A percentile compares a stretch with the other conserved stretches of the same genome.
These are phyloP conservation scores for Eilema griseolum DNA, from an alignment of 2,888 invertebrate species.

Conservation along the genomic window DNA sequence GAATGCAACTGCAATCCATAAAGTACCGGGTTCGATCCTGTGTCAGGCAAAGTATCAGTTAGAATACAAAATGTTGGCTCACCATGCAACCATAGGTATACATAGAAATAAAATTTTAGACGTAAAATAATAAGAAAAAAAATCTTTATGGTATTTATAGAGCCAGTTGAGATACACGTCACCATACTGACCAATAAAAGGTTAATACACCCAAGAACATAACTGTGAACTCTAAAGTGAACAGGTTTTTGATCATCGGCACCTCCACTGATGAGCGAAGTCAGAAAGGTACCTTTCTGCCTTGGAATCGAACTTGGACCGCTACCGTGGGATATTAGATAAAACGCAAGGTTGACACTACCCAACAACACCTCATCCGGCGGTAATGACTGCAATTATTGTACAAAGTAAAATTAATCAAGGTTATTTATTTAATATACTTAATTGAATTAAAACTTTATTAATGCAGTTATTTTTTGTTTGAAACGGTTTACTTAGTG, in stretches of 20 bases:
- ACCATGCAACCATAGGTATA: no score
- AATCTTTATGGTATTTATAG: neutral
- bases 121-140: neutral
- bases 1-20: no score
- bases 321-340: neutral
- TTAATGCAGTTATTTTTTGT: neutral
- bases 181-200: neutral
- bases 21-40: neutral
- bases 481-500: neutral
- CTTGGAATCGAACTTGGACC: neutral
- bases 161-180: neutral
- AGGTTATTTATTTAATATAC: neutral
- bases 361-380: slow-evolving; percentile 2
- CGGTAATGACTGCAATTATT: neutral
- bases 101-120: no score
- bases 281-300: neutral
- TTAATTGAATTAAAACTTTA: neutral
- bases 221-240: neutral
- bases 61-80: no score
- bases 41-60: no score
- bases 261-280: neutral
- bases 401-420: neutral
- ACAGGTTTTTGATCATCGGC: slow-evolving; percentile 1
- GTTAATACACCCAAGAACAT: neutral
- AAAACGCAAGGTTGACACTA: neutral